Evolutionary conservation across 2,888 invertebrate genomes (phyloP).

Genomic region (Sinodicranocentrus sp.): DNA sequence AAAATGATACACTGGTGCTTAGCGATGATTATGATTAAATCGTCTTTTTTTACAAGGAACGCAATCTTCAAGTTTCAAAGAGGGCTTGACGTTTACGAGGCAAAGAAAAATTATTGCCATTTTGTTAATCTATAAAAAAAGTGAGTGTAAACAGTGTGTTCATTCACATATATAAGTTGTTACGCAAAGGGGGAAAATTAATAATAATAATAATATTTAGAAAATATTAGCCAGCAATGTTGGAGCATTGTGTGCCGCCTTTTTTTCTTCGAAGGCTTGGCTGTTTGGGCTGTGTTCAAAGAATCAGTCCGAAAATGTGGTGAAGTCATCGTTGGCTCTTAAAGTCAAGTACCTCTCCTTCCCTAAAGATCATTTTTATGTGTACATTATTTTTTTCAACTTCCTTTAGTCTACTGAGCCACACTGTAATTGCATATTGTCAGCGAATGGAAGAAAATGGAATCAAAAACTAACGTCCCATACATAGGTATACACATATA

Average conservation of each 20-base stretch:
- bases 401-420: neutral
- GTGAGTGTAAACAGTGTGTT: no score
- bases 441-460: no score
- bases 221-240: constrained; percentile 24
- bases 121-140: no score
- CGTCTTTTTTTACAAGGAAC: constrained; percentile 25
- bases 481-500: neutral
- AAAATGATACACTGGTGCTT: neutral
- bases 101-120: constrained; percentile 41
- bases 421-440: no score
- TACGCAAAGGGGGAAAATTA: constrained; percentile 18
- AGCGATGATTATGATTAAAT: constrained; percentile 30
- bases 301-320: no score
- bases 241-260: constrained; percentile 8
- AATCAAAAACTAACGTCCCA: no score
- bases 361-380: no score
- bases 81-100: constrained; percentile 57
- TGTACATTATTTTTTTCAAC: neutral
- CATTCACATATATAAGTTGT: no score
- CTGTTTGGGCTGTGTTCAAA: constrained; percentile 10
- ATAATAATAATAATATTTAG: constrained; percentile 42
- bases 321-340: no score
- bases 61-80: constrained; percentile 20
- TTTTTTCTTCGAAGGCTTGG: constrained; percentile 33
- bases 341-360: no score